phyloP scores from a whole-genome alignment of 2,113 vertebrate species.

The Acrocephalus arundinaceus region DNA sequence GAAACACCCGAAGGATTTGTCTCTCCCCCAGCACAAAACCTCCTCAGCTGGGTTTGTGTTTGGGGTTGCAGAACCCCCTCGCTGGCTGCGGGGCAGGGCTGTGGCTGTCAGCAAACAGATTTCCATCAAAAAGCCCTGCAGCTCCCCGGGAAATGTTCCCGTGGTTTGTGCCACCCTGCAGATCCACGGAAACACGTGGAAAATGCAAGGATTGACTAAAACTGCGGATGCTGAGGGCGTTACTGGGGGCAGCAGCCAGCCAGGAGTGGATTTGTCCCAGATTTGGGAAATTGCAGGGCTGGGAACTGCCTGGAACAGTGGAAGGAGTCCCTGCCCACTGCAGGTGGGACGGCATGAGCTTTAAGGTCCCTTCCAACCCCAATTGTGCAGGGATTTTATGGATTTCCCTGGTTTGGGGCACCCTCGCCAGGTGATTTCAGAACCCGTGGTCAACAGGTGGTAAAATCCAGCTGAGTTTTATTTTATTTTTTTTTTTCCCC shows the following conservation, averaged over 20 bases:
- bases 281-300: not conserved
- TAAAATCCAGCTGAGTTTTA: not conserved
- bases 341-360: not conserved
- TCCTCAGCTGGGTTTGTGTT: not conserved
- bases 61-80: not conserved
- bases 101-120: fast-evolving
- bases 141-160: fast-evolving
- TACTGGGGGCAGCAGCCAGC: not conserved
- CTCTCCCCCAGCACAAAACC: not conserved
- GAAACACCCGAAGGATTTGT: not conserved
- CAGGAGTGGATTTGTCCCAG: not conserved
- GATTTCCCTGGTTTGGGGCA: not conserved
- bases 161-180: fast-evolving
- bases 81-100: not conserved
- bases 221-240: fast-evolving
- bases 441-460: not conserved
- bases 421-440: fast-evolving
- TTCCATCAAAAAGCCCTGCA: fast-evolving
- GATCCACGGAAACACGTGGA: fast-evolving
- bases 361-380: not conserved
- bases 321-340: not conserved
- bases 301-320: fast-evolving
- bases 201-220: fast-evolving
- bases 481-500: not conserved
- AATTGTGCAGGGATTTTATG: not conserved